phyloP scores from a whole-genome alignment of 2,797 vertebrate species.

The Hoplostethus mediterraneus region DNA sequence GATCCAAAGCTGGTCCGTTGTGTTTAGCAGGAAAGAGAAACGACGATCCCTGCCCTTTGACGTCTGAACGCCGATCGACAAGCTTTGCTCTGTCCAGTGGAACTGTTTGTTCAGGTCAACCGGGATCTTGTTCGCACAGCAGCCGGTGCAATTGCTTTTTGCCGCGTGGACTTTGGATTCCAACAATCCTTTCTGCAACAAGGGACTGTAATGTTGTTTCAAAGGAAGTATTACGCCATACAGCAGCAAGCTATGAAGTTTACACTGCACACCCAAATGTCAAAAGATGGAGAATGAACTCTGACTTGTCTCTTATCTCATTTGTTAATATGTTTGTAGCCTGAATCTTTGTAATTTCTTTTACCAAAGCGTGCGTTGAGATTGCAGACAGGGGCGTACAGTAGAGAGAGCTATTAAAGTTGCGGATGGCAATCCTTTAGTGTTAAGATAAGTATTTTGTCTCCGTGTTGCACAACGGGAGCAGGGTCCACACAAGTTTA shows the following conservation, averaged over 20 bases:
- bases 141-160: slow-evolving; percentile 46
- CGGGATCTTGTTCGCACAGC: slow-evolving; percentile 21
- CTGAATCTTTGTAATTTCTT: slow-evolving; percentile 39
- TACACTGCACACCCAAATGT: slow-evolving; percentile 38
- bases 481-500: slow-evolving; percentile 49
- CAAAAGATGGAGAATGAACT: slow-evolving; percentile 23
- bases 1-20: slow-evolving; percentile 22
- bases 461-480: slow-evolving; percentile 59
- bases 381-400: slow-evolving; percentile 13
- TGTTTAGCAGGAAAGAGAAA: slow-evolving; percentile 16
- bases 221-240: slow-evolving; percentile 25
- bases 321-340: slow-evolving; percentile 42
- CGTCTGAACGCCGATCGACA: slow-evolving; percentile 28
- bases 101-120: slow-evolving; percentile 49
- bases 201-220: slow-evolving; percentile 16
- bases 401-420: slow-evolving; percentile 18
- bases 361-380: slow-evolving; percentile 66
- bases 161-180: slow-evolving; percentile 36
- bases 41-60: neutral
- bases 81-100: slow-evolving; percentile 62
- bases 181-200: slow-evolving; percentile 10
- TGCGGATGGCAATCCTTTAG: slow-evolving; percentile 34
- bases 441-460: slow-evolving; percentile 47
- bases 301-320: slow-evolving; percentile 1
- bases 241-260: slow-evolving; percentile 29